Base-by-base conservation (phyloP, 2,797 vertebrate species). In the Pogoniulus pusillus region DNA sequence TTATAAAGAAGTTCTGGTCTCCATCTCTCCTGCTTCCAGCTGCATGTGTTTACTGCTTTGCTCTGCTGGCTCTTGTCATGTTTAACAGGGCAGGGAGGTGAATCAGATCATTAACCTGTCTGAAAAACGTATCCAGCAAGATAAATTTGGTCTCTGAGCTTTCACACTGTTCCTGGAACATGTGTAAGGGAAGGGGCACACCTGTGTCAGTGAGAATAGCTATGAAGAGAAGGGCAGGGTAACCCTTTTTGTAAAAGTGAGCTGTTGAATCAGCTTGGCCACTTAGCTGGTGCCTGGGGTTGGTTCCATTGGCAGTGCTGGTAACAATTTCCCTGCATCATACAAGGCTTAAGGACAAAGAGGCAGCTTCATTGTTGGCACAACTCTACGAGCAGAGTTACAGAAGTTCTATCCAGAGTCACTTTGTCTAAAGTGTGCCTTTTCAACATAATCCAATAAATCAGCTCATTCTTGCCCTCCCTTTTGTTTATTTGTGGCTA, bases 401-500 rank as follows among this genome's bases (percentile, higher is more conserved):
- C 47, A 82, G 75, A 57, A 90, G 24, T 87, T 92, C 37, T 49
- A 85, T 37, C 35, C 65, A 73, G 90, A 30, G 43, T 91, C 81
- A 92, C 88, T 91, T 91, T 90, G 71, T 78, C 86, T 90, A 37
- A 93, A 90, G 51, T 23, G 69, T 82, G 82, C 55, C 88, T 81
- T 93, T 94, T 93, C 69, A 91, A 53, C 32, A 27, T 9, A 91
- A 59, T 78, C 53, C 59, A 81, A 82, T 90, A 87, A 93, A 93
- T 95, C 91, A 93, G 79, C 76, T 91, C 81, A 43, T 95, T 96
- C 54, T 91, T 82, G 19, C 85, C 79, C 30, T 91, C 53, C 87
- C 59, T 85, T 95, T 95, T 93, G 59, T 91, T 78, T 93, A 57
- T 87, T 95, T 93, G 73, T 87, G 86, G 26, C 76, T 89, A 57